These are phyloP conservation scores for Theretra japonica DNA, from an alignment of 2,888 invertebrate genomes.

Conservation along the genomic window DNA sequence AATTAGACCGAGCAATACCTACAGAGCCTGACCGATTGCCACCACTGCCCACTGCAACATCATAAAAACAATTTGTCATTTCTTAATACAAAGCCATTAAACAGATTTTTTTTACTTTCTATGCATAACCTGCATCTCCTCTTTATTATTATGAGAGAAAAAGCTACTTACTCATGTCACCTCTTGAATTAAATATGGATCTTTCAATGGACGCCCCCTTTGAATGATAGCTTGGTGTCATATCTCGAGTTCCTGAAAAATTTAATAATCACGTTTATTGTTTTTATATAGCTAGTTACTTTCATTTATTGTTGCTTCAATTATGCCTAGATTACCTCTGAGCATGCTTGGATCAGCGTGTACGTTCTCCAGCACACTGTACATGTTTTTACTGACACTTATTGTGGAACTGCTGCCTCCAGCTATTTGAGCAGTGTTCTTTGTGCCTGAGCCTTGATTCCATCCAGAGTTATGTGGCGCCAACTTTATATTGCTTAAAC, in stretches of 20 bases:
- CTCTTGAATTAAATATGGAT: conserved; percentile 76
- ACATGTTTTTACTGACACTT: conserved; percentile 70
- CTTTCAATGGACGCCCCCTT: conserved; percentile 81
- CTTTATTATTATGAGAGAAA: too few relatives aligned
- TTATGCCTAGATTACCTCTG: conserved; percentile 55
- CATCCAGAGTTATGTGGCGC: conserved; percentile 70
- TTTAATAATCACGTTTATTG: conserved; percentile 16
- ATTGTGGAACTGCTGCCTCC: conserved; percentile 64
- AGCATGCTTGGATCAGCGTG: conserved; percentile 68
- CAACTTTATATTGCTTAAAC: conserved; percentile 69
- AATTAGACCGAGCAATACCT: conserved; percentile 62
- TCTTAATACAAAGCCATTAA: conserved; percentile 5
- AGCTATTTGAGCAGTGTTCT: conserved; percentile 61
- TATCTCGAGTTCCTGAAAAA: conserved; percentile 68
- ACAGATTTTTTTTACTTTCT: background rate
- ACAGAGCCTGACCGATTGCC: conserved; percentile 68
- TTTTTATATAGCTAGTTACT: background rate
- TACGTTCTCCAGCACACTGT: conserved; percentile 68
- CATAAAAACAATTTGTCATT: background rate
- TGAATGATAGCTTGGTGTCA: conserved; percentile 67
- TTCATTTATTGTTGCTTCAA: background rate
- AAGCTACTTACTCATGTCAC: conserved; percentile 70
- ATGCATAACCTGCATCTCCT: too few relatives aligned
- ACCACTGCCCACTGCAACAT: conserved; percentile 46
- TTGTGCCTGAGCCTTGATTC: conserved; percentile 76